A percentile compares a stretch with the other conserved stretches of the same genome.
Conservation (phyloP, 2,888 invertebrate species). For the Oligia strigilis region DNA sequence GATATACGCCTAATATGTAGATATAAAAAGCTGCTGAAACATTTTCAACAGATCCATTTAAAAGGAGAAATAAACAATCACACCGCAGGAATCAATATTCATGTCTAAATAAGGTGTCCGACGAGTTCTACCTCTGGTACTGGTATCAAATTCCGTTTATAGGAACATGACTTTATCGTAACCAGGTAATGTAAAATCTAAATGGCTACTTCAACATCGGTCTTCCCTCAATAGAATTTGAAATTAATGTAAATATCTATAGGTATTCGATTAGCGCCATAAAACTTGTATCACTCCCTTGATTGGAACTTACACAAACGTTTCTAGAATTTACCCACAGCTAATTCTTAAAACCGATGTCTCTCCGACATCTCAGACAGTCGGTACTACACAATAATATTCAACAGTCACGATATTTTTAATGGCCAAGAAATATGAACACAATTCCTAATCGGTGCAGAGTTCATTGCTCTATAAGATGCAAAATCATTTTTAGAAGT, state of each 20-base stretch:
- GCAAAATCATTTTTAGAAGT: conserved; percentile 74
- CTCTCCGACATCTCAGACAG: conserved; percentile 21
- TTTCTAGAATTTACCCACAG: conserved; percentile 15
- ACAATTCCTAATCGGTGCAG: conserved; percentile 60
- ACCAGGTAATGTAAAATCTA: conserved; percentile 37
- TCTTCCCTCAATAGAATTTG: conserved; percentile 22
- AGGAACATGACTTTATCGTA: conserved; percentile 38
- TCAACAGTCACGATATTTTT: conserved; percentile 67
- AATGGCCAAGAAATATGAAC: conserved; percentile 59
- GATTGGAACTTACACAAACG: conserved; percentile 13
- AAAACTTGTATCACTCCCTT: conserved; percentile 22
- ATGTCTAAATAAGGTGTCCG: conserved; percentile 22
- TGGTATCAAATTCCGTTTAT: conserved; percentile 36
- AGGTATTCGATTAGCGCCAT: conserved; percentile 17
- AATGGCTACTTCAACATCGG: conserved; percentile 25
- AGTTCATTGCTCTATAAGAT: conserved; percentile 73
- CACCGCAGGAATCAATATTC: conserved; percentile 8
- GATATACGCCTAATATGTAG: conserved; percentile 56
- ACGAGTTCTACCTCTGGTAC: conserved; percentile 26
- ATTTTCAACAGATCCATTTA: conserved; percentile 21
- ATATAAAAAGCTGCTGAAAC: conserved; percentile 43
- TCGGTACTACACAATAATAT: conserved; percentile 45
- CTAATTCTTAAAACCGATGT: conserved; percentile 26
- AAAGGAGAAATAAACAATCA: conserved; percentile 16
- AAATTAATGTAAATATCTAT: conserved; percentile 26